These are phyloP conservation scores for Agrochola macilenta DNA, from an alignment of 2,888 invertebrate genomes.

Conservation along the genomic window DNA sequence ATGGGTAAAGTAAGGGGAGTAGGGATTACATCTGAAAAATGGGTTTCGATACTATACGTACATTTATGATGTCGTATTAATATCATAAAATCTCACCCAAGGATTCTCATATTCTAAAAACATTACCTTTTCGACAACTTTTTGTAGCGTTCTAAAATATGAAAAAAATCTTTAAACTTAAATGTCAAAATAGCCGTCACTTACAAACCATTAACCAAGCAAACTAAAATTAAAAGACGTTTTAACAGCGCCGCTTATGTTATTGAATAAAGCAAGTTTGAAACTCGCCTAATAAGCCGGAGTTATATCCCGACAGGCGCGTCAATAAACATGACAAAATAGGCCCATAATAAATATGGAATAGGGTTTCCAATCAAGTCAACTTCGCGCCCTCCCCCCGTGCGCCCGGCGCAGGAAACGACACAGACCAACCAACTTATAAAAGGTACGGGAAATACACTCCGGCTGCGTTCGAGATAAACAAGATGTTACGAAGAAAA, in stretches of 20 bases:
- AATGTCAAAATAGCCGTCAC: background rate
- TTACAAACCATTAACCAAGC: conserved; percentile 12
- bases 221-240: conserved; percentile 43
- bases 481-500: background rate
- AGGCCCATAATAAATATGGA: conserved; percentile 90
- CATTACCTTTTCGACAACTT: background rate
- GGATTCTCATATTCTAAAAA: background rate
- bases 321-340: conserved; percentile 89
- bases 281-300: conserved; percentile 74
- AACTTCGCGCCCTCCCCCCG: conserved; percentile 82
- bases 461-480: background rate
- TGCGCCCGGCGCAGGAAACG: conserved; percentile 75
- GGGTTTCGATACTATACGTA: background rate
- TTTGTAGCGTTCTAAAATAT: too few species aligned
- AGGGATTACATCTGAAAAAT: background rate
- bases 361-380: conserved; percentile 90
- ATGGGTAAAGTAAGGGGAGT: background rate
- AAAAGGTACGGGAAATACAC: conserved; percentile 61
- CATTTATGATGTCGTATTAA: conserved; percentile 8
- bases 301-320: conserved; percentile 78
- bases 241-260: conserved; percentile 60
- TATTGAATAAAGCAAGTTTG: conserved; percentile 73
- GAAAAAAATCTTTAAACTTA: background rate
- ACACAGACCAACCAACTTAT: conserved; percentile 70
- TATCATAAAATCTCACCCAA: background rate